phyloP scores from a whole-genome alignment of 2,797 vertebrate species.

The Poecilia gillii region DNA sequence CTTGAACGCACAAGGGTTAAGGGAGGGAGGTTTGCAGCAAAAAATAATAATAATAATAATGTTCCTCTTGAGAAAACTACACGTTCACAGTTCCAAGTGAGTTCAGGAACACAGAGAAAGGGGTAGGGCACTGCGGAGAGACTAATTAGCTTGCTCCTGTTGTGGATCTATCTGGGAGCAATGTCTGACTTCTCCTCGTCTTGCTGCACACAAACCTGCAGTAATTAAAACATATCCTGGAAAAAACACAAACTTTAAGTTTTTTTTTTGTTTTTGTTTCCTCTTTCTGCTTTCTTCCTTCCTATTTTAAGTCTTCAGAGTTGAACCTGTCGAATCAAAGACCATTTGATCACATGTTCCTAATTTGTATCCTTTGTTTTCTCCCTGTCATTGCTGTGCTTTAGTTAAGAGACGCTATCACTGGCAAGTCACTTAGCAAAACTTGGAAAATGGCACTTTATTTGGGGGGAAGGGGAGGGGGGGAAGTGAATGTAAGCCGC shows the following conservation, averaged over 20 bases:
- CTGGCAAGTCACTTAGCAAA: slow-evolving; percentile 23
- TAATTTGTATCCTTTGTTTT: slow-evolving; percentile 36
- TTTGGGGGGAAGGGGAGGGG: not conserved
- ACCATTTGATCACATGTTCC: slow-evolving; percentile 38
- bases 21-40: not conserved
- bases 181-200: slow-evolving; percentile 32
- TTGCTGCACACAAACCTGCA: slow-evolving; percentile 13
- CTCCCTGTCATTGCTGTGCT: not conserved
- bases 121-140: slow-evolving; percentile 44
- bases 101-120: slow-evolving; percentile 16
- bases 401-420: slow-evolving; percentile 11
- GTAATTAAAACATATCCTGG: slow-evolving; percentile 25
- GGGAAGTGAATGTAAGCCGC: slow-evolving; percentile 18
- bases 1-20: too few species aligned
- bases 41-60: not conserved
- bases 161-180: slow-evolving; percentile 32
- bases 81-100: not conserved
- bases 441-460: not conserved
- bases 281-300: not conserved
- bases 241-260: slow-evolving; percentile 24
- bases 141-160: slow-evolving; percentile 58
- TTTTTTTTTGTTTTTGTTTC: slow-evolving; percentile 3
- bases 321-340: slow-evolving; percentile 38
- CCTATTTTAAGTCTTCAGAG: slow-evolving; percentile 49
- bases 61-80: not conserved